Conservation (phyloP, 2,113 vertebrate species). For the Gasterosteus nipponicus region DNA sequence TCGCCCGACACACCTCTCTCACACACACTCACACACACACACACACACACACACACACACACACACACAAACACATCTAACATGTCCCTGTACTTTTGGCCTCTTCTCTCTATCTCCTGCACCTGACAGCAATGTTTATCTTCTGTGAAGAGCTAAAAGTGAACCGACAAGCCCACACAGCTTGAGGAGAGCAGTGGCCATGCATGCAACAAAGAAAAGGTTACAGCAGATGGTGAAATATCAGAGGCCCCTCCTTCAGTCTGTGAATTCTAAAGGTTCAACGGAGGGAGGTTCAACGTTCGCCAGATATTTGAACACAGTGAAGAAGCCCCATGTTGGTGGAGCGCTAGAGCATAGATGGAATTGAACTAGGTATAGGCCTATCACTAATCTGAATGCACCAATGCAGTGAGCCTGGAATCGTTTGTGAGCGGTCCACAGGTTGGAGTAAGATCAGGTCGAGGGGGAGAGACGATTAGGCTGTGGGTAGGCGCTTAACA, state of each 20-base stretch:
- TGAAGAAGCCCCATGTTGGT: background rate
- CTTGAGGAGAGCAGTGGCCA: conserved; percentile 33
- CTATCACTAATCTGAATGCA: background rate
- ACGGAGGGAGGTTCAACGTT: too few species aligned
- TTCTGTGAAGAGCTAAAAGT: conserved; percentile 27
- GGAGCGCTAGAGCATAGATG: background rate
- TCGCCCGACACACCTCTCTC: background rate
- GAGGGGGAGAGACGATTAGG: background rate
- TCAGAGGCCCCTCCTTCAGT: conserved; percentile 34
- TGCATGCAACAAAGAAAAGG: conserved; percentile 51
- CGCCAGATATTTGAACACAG: background rate
- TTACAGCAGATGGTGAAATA: conserved; percentile 52
- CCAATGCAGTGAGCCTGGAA: background rate
- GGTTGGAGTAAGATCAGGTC: background rate
- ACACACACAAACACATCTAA: conserved; percentile 2
- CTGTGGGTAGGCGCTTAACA: background rate
- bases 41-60: conserved; percentile 2
- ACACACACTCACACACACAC: too few species aligned
- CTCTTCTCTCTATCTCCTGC: background rate
- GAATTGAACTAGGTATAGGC: too few species aligned
- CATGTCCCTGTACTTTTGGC: background rate
- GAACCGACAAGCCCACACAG: conserved; percentile 51
- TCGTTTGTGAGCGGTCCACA: background rate
- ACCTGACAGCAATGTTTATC: conserved; percentile 30
- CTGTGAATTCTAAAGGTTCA: conserved; percentile 45